These are phyloP conservation scores for Chironomus striatipennis DNA, from an alignment of 1,140 invertebrate species.

Conservation along the genomic window DNA sequence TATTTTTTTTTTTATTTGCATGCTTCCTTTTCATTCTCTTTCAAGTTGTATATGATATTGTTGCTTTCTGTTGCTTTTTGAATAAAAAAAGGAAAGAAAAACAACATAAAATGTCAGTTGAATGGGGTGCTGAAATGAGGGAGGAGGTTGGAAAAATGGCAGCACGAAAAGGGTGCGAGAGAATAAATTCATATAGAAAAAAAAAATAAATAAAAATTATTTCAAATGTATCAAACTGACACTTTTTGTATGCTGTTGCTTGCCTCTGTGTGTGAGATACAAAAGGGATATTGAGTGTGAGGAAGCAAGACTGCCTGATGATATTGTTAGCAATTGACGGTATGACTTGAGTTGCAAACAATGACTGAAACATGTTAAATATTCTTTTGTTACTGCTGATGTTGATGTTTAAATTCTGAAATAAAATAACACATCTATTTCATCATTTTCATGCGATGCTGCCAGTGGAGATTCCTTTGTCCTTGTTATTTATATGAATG, in stretches of 20 bases:
- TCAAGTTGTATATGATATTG: neutral
- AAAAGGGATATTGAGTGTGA: neutral
- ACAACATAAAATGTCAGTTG: conserved; percentile 4
- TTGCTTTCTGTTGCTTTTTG: neutral
- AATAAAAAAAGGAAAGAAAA: neutral
- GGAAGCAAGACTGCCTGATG: neutral
- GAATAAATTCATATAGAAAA: neutral
- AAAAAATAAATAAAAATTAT: conserved; percentile 2
- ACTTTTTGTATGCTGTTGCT: neutral
- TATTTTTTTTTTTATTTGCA: neutral
- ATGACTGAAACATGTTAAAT: neutral
- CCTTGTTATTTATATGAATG: neutral
- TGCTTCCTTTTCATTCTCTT: conserved; percentile 12
- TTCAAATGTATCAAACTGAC: conserved; percentile 13
- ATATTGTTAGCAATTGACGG: conserved; percentile 13
- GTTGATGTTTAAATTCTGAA: neutral
- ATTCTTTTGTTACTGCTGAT: neutral
- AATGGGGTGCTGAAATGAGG: neutral
- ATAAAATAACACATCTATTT: neutral
- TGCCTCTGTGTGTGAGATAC: neutral
- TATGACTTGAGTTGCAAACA: neutral
- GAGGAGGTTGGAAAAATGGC: no score
- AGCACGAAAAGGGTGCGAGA: neutral
- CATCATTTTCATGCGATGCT: neutral
- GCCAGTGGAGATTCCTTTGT: neutral